A percentile compares a stretch with the other conserved stretches of the same genome.
These are phyloP conservation scores for Neopelma chrysocephalum DNA, from an alignment of 2,797 vertebrate species.

Conservation along the genomic window DNA sequence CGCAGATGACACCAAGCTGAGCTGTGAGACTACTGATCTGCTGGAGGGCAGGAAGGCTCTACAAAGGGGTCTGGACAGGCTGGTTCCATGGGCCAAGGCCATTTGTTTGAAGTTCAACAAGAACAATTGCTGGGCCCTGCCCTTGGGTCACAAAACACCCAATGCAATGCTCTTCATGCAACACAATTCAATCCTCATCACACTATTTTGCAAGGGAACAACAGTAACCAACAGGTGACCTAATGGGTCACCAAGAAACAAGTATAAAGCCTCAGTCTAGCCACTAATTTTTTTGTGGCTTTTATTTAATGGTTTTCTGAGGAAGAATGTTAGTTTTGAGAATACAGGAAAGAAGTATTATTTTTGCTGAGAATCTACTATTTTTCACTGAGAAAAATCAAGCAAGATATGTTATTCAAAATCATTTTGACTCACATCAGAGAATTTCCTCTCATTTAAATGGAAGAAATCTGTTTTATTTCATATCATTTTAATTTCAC, in stretches of 20 bases:
- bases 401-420: background rate
- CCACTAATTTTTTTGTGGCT: background rate
- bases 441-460: background rate
- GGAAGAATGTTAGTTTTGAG: background rate
- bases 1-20: background rate
- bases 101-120: accelerated
- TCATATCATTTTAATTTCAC: background rate
- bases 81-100: accelerated
- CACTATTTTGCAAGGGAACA: background rate
- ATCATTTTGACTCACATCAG: background rate
- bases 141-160: accelerated
- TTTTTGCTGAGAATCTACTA: background rate
- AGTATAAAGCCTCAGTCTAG: background rate
- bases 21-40: background rate
- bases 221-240: background rate
- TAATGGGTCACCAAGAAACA: background rate
- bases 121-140: accelerated
- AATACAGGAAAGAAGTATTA: background rate
- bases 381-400: background rate
- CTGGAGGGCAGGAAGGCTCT: background rate
- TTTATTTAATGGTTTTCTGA: background rate
- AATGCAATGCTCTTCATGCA: accelerated
- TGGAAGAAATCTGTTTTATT: background rate
- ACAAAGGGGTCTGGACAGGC: background rate
- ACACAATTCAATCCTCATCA: background rate